These are phyloP conservation scores for Heliconius hewitsoni DNA, from an alignment of 1,140 invertebrate genomes.

Conservation along the genomic window DNA sequence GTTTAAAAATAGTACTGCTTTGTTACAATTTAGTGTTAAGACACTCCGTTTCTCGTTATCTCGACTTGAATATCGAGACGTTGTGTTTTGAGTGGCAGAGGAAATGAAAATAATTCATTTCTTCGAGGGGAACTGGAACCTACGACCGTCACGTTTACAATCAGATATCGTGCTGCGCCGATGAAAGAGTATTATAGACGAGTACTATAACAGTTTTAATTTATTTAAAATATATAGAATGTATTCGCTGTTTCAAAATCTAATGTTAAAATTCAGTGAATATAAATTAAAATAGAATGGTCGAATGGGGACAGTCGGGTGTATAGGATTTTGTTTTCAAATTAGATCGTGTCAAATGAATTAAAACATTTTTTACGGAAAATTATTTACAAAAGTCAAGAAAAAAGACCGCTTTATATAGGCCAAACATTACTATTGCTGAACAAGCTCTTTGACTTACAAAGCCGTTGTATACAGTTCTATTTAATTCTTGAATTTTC, in stretches of 20 bases:
- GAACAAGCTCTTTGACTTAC: conserved; percentile 20
- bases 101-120: no score
- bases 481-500: conserved; percentile 13
- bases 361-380: neutral
- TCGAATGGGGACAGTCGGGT: neutral
- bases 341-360: conserved; percentile 6
- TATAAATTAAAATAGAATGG: neutral
- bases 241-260: neutral
- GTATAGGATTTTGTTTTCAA: neutral
- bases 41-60: no score
- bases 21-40: no score
- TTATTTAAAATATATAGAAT: neutral
- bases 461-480: conserved; percentile 15
- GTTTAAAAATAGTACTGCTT: neutral
- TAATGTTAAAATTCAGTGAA: neutral
- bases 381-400: neutral
- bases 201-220: no score
- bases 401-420: neutral
- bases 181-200: no score
- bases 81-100: no score
- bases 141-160: no score
- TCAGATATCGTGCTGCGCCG: no score
- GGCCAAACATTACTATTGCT: conserved; percentile 3
- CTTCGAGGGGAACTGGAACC: no score
- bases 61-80: no score